Evolutionary conservation across 1,140 invertebrate species (phyloP), one percentile per base, ranked within the genome.

Genomic region (Drosophila sucinea): DNA sequence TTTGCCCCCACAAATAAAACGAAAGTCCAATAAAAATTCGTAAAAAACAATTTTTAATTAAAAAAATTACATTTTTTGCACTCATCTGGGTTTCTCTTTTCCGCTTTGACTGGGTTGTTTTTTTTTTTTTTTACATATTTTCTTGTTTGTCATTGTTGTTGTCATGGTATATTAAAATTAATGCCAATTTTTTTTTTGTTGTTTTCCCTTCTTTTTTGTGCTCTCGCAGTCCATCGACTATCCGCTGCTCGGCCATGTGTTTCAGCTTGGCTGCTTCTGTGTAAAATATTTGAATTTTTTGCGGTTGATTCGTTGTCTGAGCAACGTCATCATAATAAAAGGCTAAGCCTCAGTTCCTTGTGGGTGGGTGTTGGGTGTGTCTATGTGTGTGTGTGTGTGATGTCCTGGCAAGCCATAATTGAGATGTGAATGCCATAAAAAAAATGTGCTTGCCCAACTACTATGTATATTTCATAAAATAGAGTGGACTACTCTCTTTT

Each of bases 121-220:
- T 65, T 61, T 17, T 8, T 41, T n/a, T 23, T 65, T 61, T 47
- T 62, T 30, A 10, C 8, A 17, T 63, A 47, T 64, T 23, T 51
- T 51, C 35, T 55, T 65, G 32, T 25, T 11, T 56, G 41, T 51
- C 40, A 29, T 17, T 54, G 33, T 41, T 10, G 17, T 41, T 57
- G 44, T 65, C 64, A 58, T 23, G 17, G 60, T 72, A 74, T 71
- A 71, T 74, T 71, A 71, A 75, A 74, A 82, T 82, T 68, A 71
- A 75, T 66, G 70, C 10, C n/a, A 65, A 60, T 81, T 78, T 82
- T 66, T 62, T 81, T 78, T 82, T 66, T 62, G 30, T 35, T 47
- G 54, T 67, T 81, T 73, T 77, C 58, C 56, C 47, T 17, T 38
- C 3, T 44, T 77, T 74, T 67, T 40, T 62, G 32, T n/a, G 56